Evolutionary conservation across 2,888 invertebrate genomes (phyloP).

Genomic region (Acronicta aceris): DNA sequence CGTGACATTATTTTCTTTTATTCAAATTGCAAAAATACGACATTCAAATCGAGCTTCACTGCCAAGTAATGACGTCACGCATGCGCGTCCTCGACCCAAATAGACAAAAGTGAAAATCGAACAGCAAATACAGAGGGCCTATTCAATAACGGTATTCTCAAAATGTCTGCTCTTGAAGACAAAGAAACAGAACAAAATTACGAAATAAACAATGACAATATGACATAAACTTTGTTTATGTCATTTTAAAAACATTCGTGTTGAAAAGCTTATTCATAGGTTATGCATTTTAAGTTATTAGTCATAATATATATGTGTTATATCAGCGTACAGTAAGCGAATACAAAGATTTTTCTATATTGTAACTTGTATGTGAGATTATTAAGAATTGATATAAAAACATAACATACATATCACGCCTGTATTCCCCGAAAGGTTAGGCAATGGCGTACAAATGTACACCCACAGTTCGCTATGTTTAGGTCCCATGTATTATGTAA

Average conservation of each 20-base stretch:
- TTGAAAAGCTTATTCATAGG: constrained; percentile 44
- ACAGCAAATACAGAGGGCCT: constrained; percentile 64
- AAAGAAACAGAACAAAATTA: constrained; percentile 39
- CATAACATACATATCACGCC: no score
- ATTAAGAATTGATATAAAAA: no score
- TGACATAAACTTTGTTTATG: constrained; percentile 46
- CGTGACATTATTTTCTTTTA: constrained; percentile 18
- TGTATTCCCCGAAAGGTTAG: no score
- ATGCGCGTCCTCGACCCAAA: constrained; percentile 82
- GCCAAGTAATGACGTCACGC: constrained; percentile 68
- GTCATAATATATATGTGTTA: constrained; percentile 33
- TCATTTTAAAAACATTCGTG: constrained; percentile 42
- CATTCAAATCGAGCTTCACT: constrained; percentile 39
- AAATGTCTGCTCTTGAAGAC: constrained; percentile 24
- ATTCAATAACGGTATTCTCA: constrained; percentile 40
- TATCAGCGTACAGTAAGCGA: constrained; percentile 5
- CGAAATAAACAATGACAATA: no score
- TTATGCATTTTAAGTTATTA: constrained; percentile 50
- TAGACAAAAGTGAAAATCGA: constrained; percentile 81
- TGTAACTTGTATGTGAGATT: no score
- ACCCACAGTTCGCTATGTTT: no score
- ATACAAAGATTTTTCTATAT: constrained; percentile 29
- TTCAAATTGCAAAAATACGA: constrained; percentile 46
- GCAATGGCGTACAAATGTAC: no score
- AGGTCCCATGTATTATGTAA: no score